Conservation (phyloP, 53 echinoderm and acorn worm genomes). For the Patiria pectinifera region DNA sequence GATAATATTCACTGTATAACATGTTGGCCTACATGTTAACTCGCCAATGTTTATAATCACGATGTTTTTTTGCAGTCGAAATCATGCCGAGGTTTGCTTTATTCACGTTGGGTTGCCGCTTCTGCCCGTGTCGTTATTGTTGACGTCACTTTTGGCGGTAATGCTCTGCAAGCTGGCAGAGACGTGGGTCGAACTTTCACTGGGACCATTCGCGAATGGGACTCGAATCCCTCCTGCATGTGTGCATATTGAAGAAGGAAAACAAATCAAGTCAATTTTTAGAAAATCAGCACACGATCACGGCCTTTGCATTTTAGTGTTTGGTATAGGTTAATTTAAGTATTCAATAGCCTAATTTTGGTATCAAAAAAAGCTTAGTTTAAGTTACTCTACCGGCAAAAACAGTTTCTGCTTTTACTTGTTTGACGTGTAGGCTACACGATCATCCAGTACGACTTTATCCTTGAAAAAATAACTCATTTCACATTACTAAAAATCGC, state of each 20-base stretch:
- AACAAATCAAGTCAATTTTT: neutral
- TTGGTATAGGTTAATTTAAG: too few species aligned
- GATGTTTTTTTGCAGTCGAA: neutral
- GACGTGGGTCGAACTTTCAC: neutral
- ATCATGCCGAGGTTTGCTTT: neutral
- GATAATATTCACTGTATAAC: neutral
- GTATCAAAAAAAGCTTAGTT: too few species aligned
- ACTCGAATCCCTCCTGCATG: slow-evolving; percentile 16
- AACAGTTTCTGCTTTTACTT: too few species aligned
- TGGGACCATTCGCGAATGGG: slow-evolving; percentile 23
- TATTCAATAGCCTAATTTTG: too few species aligned
- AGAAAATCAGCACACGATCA: neutral
- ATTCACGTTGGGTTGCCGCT: neutral
- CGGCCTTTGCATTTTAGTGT: neutral
- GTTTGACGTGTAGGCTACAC: too few species aligned
- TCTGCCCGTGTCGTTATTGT: slow-evolving; percentile 10
- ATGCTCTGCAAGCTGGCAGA: neutral
- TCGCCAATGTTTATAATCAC: neutral
- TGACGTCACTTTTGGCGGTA: slow-evolving; percentile 28
- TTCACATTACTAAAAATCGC: too few species aligned
- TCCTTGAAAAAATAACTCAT: too few species aligned
- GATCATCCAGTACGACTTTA: too few species aligned
- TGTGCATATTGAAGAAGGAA: neutral
- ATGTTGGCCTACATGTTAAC: neutral
- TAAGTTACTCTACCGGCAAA: too few species aligned